Conservation (phyloP, 2,797 vertebrate genomes). For the Microctenopoma stevenorrisi region DNA sequence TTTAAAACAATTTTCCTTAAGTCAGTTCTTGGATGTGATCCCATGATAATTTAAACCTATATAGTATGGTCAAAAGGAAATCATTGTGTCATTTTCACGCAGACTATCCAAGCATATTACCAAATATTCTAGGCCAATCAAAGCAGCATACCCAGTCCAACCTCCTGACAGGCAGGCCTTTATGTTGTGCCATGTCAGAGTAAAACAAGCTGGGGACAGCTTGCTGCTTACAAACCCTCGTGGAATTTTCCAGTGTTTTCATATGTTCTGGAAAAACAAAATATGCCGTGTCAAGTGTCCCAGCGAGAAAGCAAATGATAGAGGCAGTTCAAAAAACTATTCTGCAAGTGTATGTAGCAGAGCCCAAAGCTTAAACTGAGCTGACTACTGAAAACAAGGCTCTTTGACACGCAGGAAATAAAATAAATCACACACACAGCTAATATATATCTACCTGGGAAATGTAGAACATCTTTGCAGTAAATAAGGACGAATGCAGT, state of each 20-base stretch:
- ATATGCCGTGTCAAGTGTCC: slow-evolving; percentile 57
- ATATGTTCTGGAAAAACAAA: slow-evolving; percentile 66
- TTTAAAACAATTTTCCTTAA: background rate
- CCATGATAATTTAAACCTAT: background rate
- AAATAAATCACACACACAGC: too few relatives aligned
- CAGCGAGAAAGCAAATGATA: slow-evolving; percentile 13
- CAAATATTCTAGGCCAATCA: slow-evolving; percentile 22
- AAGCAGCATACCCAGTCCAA: slow-evolving; percentile 28
- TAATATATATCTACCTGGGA: background rate
- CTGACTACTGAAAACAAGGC: slow-evolving; percentile 7
- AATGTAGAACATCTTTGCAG: background rate
- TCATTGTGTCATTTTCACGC: background rate
- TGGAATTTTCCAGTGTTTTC: slow-evolving; percentile 72
- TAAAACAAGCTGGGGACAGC: slow-evolving; percentile 45
- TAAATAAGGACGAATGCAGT: slow-evolving; percentile 1
- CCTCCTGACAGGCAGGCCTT: slow-evolving; percentile 57
- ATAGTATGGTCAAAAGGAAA: slow-evolving; percentile 5
- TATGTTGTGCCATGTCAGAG: slow-evolving; percentile 58
- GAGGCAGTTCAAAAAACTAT: slow-evolving; percentile 26
- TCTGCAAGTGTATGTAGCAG: background rate
- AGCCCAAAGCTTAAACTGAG: slow-evolving; percentile 1
- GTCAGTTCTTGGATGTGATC: background rate
- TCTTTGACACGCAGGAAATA: background rate
- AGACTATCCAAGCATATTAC: background rate
- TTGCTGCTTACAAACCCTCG: slow-evolving; percentile 44